phyloP scores from a whole-genome alignment of 2,113 vertebrate genomes.

The Puntigrus tetrazona region DNA sequence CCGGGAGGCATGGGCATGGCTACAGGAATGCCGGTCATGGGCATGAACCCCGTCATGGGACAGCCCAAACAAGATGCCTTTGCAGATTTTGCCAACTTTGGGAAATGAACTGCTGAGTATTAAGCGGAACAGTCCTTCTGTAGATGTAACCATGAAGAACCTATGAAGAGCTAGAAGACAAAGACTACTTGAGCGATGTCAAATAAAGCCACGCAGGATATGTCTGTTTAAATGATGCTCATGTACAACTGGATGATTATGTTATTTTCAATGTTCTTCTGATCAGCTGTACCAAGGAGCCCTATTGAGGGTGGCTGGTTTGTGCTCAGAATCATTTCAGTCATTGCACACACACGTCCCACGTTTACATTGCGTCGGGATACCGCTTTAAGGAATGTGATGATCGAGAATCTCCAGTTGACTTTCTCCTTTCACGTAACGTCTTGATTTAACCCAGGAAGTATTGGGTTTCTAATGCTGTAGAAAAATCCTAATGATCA shows the following conservation, averaged over 20 bases:
- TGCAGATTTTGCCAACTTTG: conserved; percentile 97
- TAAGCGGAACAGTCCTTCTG: conserved; percentile 57
- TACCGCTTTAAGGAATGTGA: conserved; percentile 40
- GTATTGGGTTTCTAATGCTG: conserved; percentile 26
- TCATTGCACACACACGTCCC: conserved; percentile 42
- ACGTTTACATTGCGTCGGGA: neutral
- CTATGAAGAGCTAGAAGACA: conserved; percentile 85
- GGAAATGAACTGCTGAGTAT: conserved; percentile 83
- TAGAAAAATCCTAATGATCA: neutral
- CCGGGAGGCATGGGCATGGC: conserved; percentile 81
- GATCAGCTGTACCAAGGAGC: conserved; percentile 67
- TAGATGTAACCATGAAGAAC: conserved; percentile 82
- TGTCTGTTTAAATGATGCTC: conserved; percentile 40
- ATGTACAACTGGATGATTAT: conserved; percentile 44
- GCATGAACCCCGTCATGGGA: conserved; percentile 80
- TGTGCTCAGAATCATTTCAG: conserved; percentile 41
- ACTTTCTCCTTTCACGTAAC: neutral
- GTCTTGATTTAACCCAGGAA: conserved; percentile 3
- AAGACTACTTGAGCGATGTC: conserved; percentile 80
- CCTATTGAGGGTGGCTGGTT: conserved; percentile 46
- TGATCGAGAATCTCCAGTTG: conserved; percentile 23
- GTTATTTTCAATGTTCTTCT: conserved; percentile 43
- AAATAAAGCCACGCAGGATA: conserved; percentile 63
- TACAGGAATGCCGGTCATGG: conserved; percentile 67
- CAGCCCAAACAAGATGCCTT: conserved; percentile 95